Conservation (phyloP, 2,888 invertebrate genomes). For the Drosophila atripex region DNA sequence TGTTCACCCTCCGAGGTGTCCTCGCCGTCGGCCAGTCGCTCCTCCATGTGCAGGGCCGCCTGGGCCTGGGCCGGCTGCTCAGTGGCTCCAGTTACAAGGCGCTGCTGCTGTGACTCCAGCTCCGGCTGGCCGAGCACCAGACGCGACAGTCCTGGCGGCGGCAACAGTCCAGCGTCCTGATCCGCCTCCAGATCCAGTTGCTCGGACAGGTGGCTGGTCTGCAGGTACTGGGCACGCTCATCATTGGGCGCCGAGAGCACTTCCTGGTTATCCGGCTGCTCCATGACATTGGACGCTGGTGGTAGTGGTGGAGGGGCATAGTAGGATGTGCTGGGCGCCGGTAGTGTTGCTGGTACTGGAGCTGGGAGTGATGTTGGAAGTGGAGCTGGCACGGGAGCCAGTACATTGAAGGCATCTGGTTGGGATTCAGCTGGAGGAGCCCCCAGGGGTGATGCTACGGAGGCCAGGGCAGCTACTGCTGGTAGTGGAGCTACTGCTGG, state of each 20-base stretch:
- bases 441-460: conserved; percentile 7
- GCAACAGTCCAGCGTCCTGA: conserved; percentile 82
- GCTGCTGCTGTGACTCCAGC: conserved; percentile 79
- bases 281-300: not conserved
- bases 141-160: conserved; percentile 87
- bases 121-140: conserved; percentile 89
- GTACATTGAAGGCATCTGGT: conserved; percentile 16
- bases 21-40: conserved; percentile 84
- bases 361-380: conserved; percentile 3
- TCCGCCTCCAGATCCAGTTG: conserved; percentile 82
- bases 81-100: conserved; percentile 81
- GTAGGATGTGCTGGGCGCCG: conserved; percentile 77
- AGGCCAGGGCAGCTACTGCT: conserved; percentile 10
- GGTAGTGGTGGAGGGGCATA: conserved; percentile 85
- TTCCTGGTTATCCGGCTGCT: conserved; percentile 84
- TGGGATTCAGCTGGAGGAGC: conserved; percentile 20
- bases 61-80: conserved; percentile 84
- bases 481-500: conserved; percentile 6
- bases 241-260: conserved; percentile 86
- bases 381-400: conserved; percentile 9
- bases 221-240: conserved; percentile 90
- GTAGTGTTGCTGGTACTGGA: conserved; percentile 19
- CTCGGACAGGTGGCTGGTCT: conserved; percentile 90
- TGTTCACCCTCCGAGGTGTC: conserved; percentile 80
- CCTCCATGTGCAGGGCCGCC: conserved; percentile 81